A percentile compares a stretch with the other conserved stretches of the same genome.
phyloP scores from a whole-genome alignment of 2,797 vertebrate genomes.

The Balearica regulorum region DNA sequence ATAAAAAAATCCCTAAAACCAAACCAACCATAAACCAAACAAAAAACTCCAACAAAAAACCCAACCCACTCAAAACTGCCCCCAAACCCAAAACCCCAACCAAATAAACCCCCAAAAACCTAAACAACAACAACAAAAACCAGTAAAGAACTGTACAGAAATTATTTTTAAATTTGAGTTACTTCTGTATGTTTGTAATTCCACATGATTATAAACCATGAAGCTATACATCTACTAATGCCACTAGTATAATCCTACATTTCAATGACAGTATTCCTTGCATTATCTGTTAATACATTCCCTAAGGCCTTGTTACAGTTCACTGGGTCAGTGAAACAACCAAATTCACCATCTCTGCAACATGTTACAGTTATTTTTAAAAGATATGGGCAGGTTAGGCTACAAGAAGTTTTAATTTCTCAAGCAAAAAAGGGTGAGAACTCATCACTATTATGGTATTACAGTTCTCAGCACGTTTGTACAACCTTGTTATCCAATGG shows the following conservation, averaged over 20 bases:
- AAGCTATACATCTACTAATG: neutral
- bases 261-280: neutral
- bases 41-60: neutral
- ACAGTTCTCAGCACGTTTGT: neutral
- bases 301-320: neutral
- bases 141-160: neutral
- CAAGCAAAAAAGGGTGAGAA: neutral
- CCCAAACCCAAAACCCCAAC: too few relatives aligned
- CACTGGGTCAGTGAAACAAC: neutral
- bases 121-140: rapidly evolving
- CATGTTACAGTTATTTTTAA: neutral
- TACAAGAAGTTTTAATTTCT: neutral
- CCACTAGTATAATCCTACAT: neutral
- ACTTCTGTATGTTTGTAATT: neutral
- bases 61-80: neutral
- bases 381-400: neutral
- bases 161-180: neutral
- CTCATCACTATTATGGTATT: neutral
- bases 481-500: neutral
- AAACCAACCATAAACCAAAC: neutral
- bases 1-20: neutral
- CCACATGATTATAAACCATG: neutral
- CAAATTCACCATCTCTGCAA: neutral
- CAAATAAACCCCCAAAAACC: neutral
- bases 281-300: neutral